phyloP scores from a whole-genome alignment of 2,113 vertebrate species.

The Irena cyanogastra region DNA sequence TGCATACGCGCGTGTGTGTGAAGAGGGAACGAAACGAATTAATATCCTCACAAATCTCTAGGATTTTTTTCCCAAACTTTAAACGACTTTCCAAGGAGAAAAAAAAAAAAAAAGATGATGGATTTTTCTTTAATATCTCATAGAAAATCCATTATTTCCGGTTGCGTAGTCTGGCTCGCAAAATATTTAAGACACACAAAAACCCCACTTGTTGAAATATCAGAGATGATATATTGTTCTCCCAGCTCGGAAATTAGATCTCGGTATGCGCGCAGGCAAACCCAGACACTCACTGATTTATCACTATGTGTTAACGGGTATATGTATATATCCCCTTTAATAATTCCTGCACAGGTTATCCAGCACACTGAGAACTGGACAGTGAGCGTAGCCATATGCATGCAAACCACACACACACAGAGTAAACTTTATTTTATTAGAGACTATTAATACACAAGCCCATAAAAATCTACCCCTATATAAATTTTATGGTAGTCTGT shows the following conservation, averaged over 20 bases:
- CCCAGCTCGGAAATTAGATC: background rate
- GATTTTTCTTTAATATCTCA: background rate
- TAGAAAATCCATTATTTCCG: constrained; percentile 50
- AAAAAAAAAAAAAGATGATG: background rate
- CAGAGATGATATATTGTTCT: background rate
- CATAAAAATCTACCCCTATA: constrained; percentile 22
- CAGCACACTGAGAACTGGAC: background rate
- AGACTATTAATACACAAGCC: constrained; percentile 13
- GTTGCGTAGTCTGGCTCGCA: background rate
- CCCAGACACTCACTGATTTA: background rate
- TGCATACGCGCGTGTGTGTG: background rate
- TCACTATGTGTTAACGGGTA: background rate
- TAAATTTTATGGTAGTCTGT: constrained; percentile 15
- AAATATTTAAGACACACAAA: background rate
- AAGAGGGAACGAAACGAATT: background rate
- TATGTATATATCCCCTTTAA: background rate
- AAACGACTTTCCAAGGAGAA: background rate
- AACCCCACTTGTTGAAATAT: background rate
- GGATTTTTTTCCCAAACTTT: background rate
- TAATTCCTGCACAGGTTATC: background rate
- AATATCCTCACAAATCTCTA: background rate
- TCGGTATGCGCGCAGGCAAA: background rate
- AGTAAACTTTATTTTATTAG: constrained; percentile 34
- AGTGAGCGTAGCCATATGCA: background rate
- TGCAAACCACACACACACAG: background rate